Base-by-base conservation (phyloP, 2,888 invertebrate genomes). In the Rhamphomyia laevipes region DNA sequence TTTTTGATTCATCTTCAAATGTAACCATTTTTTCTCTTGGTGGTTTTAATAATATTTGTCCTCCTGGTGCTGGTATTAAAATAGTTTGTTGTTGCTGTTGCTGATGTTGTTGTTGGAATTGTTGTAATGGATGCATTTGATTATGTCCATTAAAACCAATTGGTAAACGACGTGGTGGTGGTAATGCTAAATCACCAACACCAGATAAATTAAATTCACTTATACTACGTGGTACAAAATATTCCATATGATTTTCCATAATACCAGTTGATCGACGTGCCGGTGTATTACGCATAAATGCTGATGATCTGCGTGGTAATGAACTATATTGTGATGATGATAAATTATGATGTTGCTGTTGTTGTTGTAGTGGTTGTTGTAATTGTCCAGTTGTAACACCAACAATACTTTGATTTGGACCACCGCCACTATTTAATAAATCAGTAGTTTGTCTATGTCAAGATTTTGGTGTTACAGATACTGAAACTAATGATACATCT, bases 201-300 rank as follows among this genome's bases (percentile, higher is more conserved):
- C 84, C 81, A 0, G 81, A 77, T 50, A 88, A 67, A 65, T 88
- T 85, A 62, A 88, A 88, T 65, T 87, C 88, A 68, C 87, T 87
- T 50, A 87, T 77, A 67, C 86, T 86, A 51, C 88, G 75, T 53
- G 88, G 88, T 53, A 88, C 86, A 65, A 87, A 88, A 67, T 88
- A 88, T 64, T 88, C 88, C 50, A 86, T 74, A 54, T 83, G 77
- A 43, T 78, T 77, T 58, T 81, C 82, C 47, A 76, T 74, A 62
- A 66, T 65, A 48, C 77, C 72, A 17, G 76, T 77, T 21, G 82
- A 82, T 43, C 82, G 73, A 17, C 84, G 74, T 23, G 77, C 74
- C 2, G 82, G 81, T 13, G 79, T 76, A 53, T 80, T 80, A 38
- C 84, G 74, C 55, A 80, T 79, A 60, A 86, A 85, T 4, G 67